Conservation (phyloP, 2,888 invertebrate genomes). For the Aphodius sticticus region DNA sequence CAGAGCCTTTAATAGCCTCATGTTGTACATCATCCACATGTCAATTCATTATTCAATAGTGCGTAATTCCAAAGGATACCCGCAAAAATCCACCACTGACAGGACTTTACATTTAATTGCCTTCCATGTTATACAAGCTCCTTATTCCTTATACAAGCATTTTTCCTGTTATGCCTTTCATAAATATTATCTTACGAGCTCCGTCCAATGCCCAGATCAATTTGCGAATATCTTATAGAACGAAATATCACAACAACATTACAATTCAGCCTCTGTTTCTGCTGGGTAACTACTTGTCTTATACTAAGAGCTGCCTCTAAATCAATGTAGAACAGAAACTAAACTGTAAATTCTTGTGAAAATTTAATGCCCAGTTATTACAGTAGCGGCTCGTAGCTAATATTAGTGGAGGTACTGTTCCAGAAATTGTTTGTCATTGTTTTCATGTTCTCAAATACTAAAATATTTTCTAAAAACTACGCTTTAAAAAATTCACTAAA, state of each 20-base stretch:
- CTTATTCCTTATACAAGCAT: conserved; percentile 4
- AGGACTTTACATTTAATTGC: neutral
- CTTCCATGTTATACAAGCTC: neutral
- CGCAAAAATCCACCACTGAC: conserved; percentile 4
- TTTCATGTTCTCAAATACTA: no score
- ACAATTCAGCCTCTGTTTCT: neutral
- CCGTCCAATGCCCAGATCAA: neutral
- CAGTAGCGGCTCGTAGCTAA: no score
- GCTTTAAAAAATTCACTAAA: no score
- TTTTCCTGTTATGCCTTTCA: conserved; percentile 4
- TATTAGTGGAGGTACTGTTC: no score
- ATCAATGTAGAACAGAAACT: no score
- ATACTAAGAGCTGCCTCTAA: no score
- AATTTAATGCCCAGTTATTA: no score
- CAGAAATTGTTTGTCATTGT: no score
- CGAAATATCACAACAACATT: neutral
- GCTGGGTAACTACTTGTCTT: no score
- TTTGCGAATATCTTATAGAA: neutral
- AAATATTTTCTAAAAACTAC: no score
- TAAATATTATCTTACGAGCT: neutral
- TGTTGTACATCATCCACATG: conserved; percentile 12
- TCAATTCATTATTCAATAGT: conserved; percentile 21
- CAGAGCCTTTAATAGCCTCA: conserved; percentile 13
- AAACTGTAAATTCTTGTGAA: no score
- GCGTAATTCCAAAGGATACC: conserved; percentile 6